Base-by-base conservation (phyloP, 53 echinoderm and acorn worm species). In the Stichopus horrens region DNA sequence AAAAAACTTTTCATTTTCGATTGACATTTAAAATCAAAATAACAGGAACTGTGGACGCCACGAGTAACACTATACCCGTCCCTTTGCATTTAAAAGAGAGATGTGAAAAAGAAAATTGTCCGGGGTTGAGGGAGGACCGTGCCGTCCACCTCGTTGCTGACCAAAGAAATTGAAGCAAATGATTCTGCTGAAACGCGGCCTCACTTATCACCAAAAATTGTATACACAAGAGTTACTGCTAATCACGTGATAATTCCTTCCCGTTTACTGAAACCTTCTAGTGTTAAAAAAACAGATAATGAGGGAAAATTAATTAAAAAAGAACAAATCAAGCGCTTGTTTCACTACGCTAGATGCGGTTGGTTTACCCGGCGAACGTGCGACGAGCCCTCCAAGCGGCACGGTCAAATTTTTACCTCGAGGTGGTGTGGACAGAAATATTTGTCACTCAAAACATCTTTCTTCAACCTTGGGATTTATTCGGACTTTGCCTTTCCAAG, bases 391-490 rank as follows among this genome's bases (percentile, higher is more conserved):
- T 63, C 11, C 63, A 13, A 63, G 11, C 16, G 71, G 71, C 71
- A 71, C 71, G 71, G 18, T 71, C 71, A 71, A 71, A 18, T 71
- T 7, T 18, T 13, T 71, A 37, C 71, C 71, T 71, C 71, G 71
- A 20, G 71, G n/a, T 71, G 18, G 71, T 71, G 71, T 71, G 71
- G 18, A 71, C 71, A 71, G 71, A 71, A 71, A 6, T 71, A 71
- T 71, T 71, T 71, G 18, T 7, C 18, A 71, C 71, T 21, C 7
- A 71, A 71, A 18, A 71, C 71, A 18, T 71, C 71, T 18, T 71
- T 71, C 71, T 13, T 71, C 71, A 71, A 18, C 71, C 71, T 16
- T 71, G 18, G 71, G 19, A 71, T 71, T 71, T 16, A 71, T 18
- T 18, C n/a, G 16, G 71, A 71, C n/a, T 71, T 71, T 18, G 18